Conservation (phyloP, 1,140 invertebrate species). For the Propsilocerus akamusi region DNA sequence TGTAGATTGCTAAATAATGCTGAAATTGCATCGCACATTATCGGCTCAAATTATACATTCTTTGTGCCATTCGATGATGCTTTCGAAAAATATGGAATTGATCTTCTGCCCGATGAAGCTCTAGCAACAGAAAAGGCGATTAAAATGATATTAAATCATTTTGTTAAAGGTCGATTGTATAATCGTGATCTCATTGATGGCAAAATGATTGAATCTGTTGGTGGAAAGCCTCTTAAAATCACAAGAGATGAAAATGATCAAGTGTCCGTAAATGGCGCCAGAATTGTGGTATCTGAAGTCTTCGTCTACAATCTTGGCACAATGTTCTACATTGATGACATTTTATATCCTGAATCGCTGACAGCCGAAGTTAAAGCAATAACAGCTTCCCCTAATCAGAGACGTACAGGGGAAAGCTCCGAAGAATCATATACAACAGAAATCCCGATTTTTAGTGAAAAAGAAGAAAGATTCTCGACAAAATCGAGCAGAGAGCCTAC, state of each 20-base stretch:
- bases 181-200: conserved; percentile 33
- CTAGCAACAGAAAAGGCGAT: conserved; percentile 30
- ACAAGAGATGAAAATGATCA: conserved; percentile 24
- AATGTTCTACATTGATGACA: conserved; percentile 37
- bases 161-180: conserved; percentile 36
- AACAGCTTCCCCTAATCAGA: conserved; percentile 15
- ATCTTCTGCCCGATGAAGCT: conserved; percentile 33
- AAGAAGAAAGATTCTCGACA: conserved; percentile 12
- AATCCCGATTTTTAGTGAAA: conserved; percentile 5
- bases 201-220: conserved; percentile 27
- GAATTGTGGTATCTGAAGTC: conserved; percentile 34
- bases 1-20: conserved; percentile 32
- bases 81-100: conserved; percentile 32
- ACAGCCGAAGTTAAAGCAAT: conserved; percentile 14
- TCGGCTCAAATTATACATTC: conserved; percentile 38
- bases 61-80: conserved; percentile 38
- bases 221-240: conserved; percentile 31
- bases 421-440: conserved; percentile 2
- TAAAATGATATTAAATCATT: conserved; percentile 37
- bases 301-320: conserved; percentile 41
- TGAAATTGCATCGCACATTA: conserved; percentile 34
- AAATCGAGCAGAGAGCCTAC: conserved; percentile 9
- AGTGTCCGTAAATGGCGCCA: conserved; percentile 31
- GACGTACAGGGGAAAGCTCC: conserved; percentile 6
- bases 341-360: conserved; percentile 28